These are phyloP conservation scores for Brachionus asplanchnoidis DNA, from an alignment of 1,140 invertebrate genomes.

Conservation along the genomic window DNA sequence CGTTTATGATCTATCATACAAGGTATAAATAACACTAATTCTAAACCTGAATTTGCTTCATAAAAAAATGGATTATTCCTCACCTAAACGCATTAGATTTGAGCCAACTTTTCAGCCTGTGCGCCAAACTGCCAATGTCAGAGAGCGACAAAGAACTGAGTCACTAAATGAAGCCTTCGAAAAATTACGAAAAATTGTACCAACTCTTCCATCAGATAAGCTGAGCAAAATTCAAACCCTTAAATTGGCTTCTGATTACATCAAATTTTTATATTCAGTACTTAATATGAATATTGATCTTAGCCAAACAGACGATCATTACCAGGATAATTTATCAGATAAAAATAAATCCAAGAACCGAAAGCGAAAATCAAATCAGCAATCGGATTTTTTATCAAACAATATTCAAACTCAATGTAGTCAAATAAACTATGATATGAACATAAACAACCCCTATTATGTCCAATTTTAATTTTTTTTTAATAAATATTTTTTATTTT, in stretches of 20 bases:
- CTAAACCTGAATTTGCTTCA: background rate
- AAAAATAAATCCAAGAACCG: background rate
- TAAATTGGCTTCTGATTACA: conserved; percentile 42
- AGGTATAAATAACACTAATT: conserved; percentile 7
- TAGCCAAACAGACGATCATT: background rate
- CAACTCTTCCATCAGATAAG: conserved; percentile 43
- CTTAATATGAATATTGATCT: conserved; percentile 12
- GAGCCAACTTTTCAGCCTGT: background rate
- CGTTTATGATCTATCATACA: background rate
- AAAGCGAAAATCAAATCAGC: background rate
- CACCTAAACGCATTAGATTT: background rate
- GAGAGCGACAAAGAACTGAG: conserved; percentile 38
- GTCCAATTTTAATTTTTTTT: background rate
- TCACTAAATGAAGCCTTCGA: conserved; percentile 43
- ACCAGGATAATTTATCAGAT: background rate
- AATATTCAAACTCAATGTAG: background rate
- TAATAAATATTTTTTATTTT: background rate
- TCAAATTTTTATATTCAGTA: conserved; percentile 42
- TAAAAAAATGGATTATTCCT: background rate
- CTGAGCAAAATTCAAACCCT: conserved; percentile 44
- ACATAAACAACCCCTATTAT: background rate
- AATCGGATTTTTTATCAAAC: background rate
- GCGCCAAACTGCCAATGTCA: conserved; percentile 22
- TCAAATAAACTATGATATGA: background rate
- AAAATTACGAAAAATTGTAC: conserved; percentile 38